Evolutionary conservation across 2,797 vertebrate genomes (phyloP), one percentile per base, ranked within the genome.

Genomic region (Chaenodraco wilsoni): DNA sequence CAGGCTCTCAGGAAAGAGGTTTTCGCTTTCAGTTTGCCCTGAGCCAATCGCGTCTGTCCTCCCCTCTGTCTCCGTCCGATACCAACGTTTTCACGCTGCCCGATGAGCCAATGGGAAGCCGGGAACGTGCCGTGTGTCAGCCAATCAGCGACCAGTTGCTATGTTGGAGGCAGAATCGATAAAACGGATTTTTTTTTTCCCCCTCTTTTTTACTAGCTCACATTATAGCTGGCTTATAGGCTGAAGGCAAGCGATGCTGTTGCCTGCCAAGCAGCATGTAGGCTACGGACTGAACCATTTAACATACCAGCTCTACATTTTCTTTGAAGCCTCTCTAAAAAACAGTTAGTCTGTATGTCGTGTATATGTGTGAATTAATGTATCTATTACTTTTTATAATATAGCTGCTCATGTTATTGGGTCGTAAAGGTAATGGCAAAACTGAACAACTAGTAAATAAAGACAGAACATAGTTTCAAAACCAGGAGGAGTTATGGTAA

Each of bases 151-250:
- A 10, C 15, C 83, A 92, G 93, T 94, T 93, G 93, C 93, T 93
- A 94, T 92, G 93, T 90, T 59, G 75, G 83, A 90, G 80, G 92
- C 87, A 93, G 91, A 93, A 91, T 93, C 92, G 88, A 90, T 89
- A 87, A 87, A 79, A 69, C 64, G 65, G 27, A 49, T 76, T 83
- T 23, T 27, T 23, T 27, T 27, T 77, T 48, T 3, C 13, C 5
- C 51, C n/a, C 55, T 27, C 43, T 80, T 88, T 43, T 88, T 90
- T 76, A 83, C 81, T 27, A 76, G 82, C 87, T 86, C 84, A 90
- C 82, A 77, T 89, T 89, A 85, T 88, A 84, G 90, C 81, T 66
- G 82, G 78, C 69, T 89, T 87, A 87, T 87, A 86, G 88, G 79
- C 83, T 82, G 88, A 84, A 67, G 82, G 84, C 71, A 74, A 55